A percentile compares a stretch with the other conserved stretches of the same genome.
phyloP scores from a whole-genome alignment of 2,888 invertebrate genomes.

The Gandaritis pyraliata region DNA sequence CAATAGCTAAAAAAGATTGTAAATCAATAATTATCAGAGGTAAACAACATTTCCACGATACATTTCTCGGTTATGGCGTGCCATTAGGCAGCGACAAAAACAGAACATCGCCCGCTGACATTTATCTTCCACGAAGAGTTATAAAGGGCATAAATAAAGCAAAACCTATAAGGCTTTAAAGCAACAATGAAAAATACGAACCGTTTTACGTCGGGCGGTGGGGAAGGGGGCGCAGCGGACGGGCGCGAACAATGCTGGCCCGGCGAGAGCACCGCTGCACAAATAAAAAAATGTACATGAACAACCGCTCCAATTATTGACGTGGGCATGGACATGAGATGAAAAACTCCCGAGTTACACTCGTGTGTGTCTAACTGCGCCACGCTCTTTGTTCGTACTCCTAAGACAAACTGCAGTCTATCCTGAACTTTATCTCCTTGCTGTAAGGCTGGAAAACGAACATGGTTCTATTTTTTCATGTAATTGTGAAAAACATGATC shows the following conservation, averaged over 20 bases:
- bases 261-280: slow-evolving; percentile 74
- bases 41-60: slow-evolving; percentile 18
- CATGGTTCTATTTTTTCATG: slow-evolving; percentile 8
- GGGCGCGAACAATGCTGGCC: slow-evolving; percentile 75
- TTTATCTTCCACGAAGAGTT: slow-evolving; percentile 76
- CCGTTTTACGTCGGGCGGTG: slow-evolving; percentile 75
- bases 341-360: slow-evolving; percentile 61
- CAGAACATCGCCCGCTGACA: slow-evolving; percentile 71
- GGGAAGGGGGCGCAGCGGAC: slow-evolving; percentile 54
- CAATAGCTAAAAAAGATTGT: background rate
- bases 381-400: slow-evolving; percentile 44
- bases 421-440: slow-evolving; percentile 18
- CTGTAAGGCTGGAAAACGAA: slow-evolving; percentile 3
- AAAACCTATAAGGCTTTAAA: slow-evolving; percentile 83
- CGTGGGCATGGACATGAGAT: slow-evolving; percentile 76
- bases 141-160: slow-evolving; percentile 82
- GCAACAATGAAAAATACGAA: slow-evolving; percentile 84
- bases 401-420: slow-evolving; percentile 6
- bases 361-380: slow-evolving; percentile 49
- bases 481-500: slow-evolving; percentile 14
- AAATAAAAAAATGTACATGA: slow-evolving; percentile 76
- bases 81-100: slow-evolving; percentile 70
- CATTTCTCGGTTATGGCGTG: slow-evolving; percentile 45
- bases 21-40: slow-evolving; percentile 12
- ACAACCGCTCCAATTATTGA: slow-evolving; percentile 82